These are phyloP conservation scores for Catajapyx aquilonaris DNA, from an alignment of 1,140 invertebrate genomes.

Conservation along the genomic window DNA sequence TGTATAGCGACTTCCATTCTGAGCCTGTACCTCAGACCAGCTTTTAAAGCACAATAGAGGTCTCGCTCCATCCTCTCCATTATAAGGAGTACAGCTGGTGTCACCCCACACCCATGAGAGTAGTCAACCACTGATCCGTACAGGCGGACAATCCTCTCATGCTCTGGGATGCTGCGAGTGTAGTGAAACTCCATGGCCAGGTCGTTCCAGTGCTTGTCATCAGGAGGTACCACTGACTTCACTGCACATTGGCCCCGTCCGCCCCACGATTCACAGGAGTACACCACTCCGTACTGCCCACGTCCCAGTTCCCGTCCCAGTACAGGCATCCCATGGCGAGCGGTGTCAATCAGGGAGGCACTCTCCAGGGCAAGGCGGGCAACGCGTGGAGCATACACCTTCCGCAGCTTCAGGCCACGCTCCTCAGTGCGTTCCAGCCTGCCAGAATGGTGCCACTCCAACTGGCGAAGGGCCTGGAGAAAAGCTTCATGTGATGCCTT, in stretches of 20 bases:
- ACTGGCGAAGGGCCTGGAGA: slow-evolving; percentile 35
- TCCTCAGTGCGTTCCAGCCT: slow-evolving; percentile 65
- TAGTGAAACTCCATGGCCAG: slow-evolving; percentile 82
- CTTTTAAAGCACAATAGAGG: slow-evolving; percentile 56
- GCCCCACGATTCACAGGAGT: slow-evolving; percentile 58
- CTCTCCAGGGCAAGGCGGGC: slow-evolving; percentile 68
- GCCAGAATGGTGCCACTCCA: slow-evolving; percentile 45
- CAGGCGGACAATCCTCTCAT: slow-evolving; percentile 59
- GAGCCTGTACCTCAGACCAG: slow-evolving; percentile 40
- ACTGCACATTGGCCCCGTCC: slow-evolving; percentile 48
- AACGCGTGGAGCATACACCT: slow-evolving; percentile 55
- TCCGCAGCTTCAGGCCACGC: slow-evolving; percentile 48
- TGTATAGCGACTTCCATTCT: slow-evolving; percentile 59
- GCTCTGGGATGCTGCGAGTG: slow-evolving; percentile 61
- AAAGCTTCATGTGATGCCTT: slow-evolving; percentile 46
- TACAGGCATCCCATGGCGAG: slow-evolving; percentile 50
- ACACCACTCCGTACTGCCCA: slow-evolving; percentile 85
- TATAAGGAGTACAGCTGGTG: slow-evolving; percentile 57
- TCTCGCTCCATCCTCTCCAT: slow-evolving; percentile 52
- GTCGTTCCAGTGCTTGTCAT: slow-evolving; percentile 81
- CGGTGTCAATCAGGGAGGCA: slow-evolving; percentile 56
- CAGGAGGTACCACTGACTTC: slow-evolving; percentile 77
- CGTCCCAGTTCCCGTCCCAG: slow-evolving; percentile 63
- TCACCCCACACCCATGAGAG: slow-evolving; percentile 39
- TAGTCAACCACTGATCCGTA: slow-evolving; percentile 67